Evolutionary conservation across 2,888 invertebrate species (phyloP).

Genomic region (Leptothorax acervorum): DNA sequence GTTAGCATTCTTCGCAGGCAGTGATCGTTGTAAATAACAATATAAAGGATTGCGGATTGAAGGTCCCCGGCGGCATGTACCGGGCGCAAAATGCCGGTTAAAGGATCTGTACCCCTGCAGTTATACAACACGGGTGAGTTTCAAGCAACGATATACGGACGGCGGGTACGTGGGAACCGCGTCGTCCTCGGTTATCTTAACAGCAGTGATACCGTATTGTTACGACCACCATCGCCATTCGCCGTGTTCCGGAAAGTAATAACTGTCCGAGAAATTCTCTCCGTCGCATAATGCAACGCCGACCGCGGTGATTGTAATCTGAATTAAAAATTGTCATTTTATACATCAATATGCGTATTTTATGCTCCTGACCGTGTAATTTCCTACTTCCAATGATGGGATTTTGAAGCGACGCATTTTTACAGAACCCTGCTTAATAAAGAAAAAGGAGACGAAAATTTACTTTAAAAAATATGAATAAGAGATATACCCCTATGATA

Average conservation of each 20-base stretch:
- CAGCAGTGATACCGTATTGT: conserved; percentile 51
- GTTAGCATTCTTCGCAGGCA: not conserved
- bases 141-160: conserved; percentile 22
- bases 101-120: not conserved
- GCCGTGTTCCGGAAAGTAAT: conserved; percentile 47
- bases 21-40: not conserved
- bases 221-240: conserved; percentile 23
- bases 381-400: not conserved
- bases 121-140: not conserved
- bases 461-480: not conserved
- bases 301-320: conserved; percentile 30
- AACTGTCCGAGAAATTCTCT: conserved; percentile 50
- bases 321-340: conserved; percentile 43
- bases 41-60: not conserved
- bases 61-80: not conserved
- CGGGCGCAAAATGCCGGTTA: conserved; percentile 6
- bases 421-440: not conserved
- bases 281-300: conserved; percentile 10
- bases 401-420: not conserved
- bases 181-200: conserved; percentile 49
- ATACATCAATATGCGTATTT: not conserved
- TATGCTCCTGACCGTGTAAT: not conserved
- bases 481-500: not conserved
- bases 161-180: conserved; percentile 50
- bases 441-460: not conserved